Conservation (phyloP, 2,113 vertebrate genomes). For the Tiliqua scincoides region DNA sequence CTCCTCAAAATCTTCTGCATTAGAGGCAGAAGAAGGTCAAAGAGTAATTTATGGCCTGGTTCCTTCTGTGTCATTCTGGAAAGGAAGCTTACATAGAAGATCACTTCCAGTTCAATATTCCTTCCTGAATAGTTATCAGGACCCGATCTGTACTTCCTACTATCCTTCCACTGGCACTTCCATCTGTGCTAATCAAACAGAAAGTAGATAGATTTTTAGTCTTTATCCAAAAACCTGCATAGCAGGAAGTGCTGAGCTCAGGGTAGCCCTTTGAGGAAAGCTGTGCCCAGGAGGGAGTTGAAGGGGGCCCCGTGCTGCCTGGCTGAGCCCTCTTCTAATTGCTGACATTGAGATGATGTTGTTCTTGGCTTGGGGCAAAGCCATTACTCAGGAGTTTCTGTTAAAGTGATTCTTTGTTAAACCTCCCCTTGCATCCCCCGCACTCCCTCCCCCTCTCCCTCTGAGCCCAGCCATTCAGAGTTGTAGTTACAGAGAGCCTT, state of each 20-base stretch:
- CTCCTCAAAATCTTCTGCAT: background rate
- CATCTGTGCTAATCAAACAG: constrained; percentile 1
- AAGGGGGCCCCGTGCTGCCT: constrained; percentile 52
- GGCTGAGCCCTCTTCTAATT: constrained; percentile 81
- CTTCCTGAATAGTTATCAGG: background rate
- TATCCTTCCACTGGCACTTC: constrained; percentile 30
- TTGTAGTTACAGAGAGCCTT: constrained; percentile 59
- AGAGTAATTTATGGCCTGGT: constrained; percentile 27
- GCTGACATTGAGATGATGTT: constrained; percentile 85
- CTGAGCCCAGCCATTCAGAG: constrained; percentile 59
- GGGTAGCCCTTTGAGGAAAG: constrained; percentile 60
- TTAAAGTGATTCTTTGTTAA: constrained; percentile 86
- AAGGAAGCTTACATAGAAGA: constrained; percentile 30
- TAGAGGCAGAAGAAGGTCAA: constrained; percentile 27
- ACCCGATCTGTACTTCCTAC: background rate
- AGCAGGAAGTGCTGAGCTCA: constrained; percentile 57
- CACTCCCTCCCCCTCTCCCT: constrained; percentile 65
- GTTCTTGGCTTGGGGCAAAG: constrained; percentile 80
- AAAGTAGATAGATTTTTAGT: constrained; percentile 59
- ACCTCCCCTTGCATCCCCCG: constrained; percentile 69
- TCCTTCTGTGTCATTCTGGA: constrained; percentile 28
- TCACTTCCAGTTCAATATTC: constrained; percentile 28
- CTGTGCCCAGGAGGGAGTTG: constrained; percentile 64
- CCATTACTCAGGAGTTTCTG: constrained; percentile 85
- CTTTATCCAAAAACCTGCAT: constrained; percentile 51